Evolutionary conservation across 2,797 vertebrate species (phyloP), one percentile per base, ranked within the genome.

Genomic region (Fratercula arctica): DNA sequence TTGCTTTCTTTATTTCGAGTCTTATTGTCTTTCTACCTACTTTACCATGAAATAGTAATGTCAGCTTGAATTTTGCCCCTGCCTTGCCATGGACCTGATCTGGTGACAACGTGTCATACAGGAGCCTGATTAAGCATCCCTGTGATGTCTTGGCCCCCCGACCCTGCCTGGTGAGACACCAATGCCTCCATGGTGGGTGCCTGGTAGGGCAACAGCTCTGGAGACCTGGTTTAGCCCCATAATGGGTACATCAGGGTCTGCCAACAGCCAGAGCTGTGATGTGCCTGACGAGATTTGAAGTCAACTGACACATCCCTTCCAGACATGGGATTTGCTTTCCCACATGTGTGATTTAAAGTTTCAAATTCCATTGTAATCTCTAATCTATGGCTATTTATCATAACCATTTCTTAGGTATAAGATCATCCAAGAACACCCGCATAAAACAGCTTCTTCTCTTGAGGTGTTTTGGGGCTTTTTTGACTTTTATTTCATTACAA

Each of bases 381-480:
- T 59, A 31, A 9, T 10, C 3, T 60, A 8, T 13, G 6, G 12
- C 1, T 31, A 7, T 41, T 16, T 46, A 7, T 41, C 25, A 24
- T 19, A 72, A 75, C 3, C 1, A 11, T 60, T 93, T 60, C n/a
- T 69, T 73, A 69, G 6, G 9, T 25, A 48, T 20, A 46, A 75
- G 11, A 43, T 51, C 8, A 11, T 54, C 33, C 50, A 82, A 54
- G 8, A 85, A 60, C 7, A 51, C 4, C 7, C 66, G 9, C 16
- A 76, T 50, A 66, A 73, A 84, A 31, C 4, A 69, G 8, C 2
- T 39, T 78, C 5, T 4, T 74, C n/a, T 74, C 41, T 29, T 2
- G 4, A 43, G 6, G 2, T 20, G 6, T 67, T 87, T 82, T 12
- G 14, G 3, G 0, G 0, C 1, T 16, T 53, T 51, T 64, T 43